phyloP scores from a whole-genome alignment of 2,797 vertebrate species.

The Cirrhinus mrigala region DNA sequence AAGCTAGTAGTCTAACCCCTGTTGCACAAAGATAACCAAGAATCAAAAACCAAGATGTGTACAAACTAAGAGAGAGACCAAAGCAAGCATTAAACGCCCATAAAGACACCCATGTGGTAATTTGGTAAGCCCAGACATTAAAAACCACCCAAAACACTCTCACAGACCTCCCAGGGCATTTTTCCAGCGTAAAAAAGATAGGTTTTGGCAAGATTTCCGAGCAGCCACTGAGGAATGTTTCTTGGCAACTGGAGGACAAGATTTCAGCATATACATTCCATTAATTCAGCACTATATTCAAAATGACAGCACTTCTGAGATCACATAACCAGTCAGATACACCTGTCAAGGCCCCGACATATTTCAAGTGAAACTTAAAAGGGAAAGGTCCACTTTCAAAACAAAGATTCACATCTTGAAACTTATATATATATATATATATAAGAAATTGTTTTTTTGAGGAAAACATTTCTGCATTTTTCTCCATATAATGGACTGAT shows the following conservation, averaged over 20 bases:
- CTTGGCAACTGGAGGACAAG: slow-evolving; percentile 53
- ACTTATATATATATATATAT: too few relatives aligned
- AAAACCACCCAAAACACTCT: slow-evolving; percentile 32
- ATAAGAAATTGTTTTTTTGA: too few relatives aligned
- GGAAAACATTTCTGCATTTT: too few relatives aligned
- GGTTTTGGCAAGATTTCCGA: slow-evolving; percentile 58
- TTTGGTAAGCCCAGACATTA: neutral
- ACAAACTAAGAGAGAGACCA: neutral
- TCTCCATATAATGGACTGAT: too few relatives aligned
- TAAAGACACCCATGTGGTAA: slow-evolving; percentile 27
- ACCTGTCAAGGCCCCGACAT: neutral
- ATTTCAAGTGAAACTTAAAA: neutral
- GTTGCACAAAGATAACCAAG: neutral
- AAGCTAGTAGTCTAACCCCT: neutral
- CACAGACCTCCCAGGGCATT: slow-evolving; percentile 69
- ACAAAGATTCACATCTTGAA: too few relatives aligned
- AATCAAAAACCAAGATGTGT: neutral
- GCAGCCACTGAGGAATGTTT: slow-evolving; percentile 19
- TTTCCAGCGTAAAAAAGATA: slow-evolving; percentile 67
- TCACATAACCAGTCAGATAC: neutral
- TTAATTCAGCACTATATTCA: neutral
- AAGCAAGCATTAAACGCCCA: neutral
- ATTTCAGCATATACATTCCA: slow-evolving; percentile 6
- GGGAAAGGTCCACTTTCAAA: too few relatives aligned
- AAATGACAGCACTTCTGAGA: neutral